phyloP scores from a whole-genome alignment of 2,113 vertebrate species.

The Ginglymostoma cirratum region DNA sequence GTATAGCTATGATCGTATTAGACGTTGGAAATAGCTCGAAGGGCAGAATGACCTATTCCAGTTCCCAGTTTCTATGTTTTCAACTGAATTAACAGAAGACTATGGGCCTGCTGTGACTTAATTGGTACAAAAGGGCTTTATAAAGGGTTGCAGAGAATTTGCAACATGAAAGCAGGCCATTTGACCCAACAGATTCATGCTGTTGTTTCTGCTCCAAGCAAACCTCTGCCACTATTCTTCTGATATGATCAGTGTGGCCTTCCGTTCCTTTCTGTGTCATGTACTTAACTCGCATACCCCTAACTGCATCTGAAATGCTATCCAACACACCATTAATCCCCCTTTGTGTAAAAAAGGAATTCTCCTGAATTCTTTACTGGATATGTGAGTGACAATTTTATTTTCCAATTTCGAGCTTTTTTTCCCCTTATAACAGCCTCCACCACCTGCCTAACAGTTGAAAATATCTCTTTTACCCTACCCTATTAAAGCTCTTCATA shows the following conservation, averaged over 20 bases:
- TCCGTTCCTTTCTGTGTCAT: background rate
- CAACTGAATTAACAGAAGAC: background rate
- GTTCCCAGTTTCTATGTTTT: too few relatives aligned
- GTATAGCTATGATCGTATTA: too few relatives aligned
- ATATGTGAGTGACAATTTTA: background rate
- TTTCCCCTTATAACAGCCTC: too few relatives aligned
- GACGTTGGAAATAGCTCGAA: too few relatives aligned
- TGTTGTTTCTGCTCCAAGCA: background rate
- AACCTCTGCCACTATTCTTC: background rate
- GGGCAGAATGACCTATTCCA: too few relatives aligned
- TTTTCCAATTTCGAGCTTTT: background rate
- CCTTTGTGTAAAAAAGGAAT: background rate
- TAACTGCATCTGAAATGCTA: background rate
- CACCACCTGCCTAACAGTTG: too few relatives aligned
- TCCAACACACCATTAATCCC: too few relatives aligned
- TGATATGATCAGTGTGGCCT: too few relatives aligned
- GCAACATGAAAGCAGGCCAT: background rate
- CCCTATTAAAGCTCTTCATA: background rate
- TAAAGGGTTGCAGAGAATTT: background rate
- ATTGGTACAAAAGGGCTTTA: background rate
- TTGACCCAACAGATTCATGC: background rate
- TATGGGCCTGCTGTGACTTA: background rate
- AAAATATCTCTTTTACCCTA: background rate
- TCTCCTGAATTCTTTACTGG: background rate
- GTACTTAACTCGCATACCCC: background rate